Conservation (phyloP, 2,113 vertebrate species). For the Trematocara nigrifrons region DNA sequence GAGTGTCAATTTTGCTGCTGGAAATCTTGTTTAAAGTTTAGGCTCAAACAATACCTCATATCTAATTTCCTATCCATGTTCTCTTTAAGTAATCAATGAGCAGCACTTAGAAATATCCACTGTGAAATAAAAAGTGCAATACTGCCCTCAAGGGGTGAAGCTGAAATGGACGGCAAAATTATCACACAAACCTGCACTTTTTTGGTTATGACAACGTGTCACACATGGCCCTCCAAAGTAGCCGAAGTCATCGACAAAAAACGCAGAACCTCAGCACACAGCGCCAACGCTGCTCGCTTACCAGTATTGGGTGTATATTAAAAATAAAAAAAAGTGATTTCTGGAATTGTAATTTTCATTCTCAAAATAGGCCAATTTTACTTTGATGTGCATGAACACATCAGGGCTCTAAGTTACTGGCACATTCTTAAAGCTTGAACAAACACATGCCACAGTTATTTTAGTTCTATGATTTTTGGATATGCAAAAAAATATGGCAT, state of each 20-base stretch:
- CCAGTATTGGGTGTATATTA: background rate
- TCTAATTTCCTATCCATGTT: background rate
- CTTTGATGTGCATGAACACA: background rate
- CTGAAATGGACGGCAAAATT: background rate
- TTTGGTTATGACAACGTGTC: background rate
- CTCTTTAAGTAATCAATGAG: background rate
- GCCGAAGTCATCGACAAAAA: background rate
- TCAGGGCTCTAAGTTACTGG: background rate
- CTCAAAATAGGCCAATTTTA: background rate
- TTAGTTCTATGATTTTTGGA: background rate
- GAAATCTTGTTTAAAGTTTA: background rate
- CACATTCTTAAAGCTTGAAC: background rate
- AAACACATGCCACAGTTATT: background rate
- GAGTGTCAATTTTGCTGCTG: background rate
- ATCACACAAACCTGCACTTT: background rate
- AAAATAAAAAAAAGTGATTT: background rate
- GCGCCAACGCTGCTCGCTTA: background rate
- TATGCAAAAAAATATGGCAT: background rate
- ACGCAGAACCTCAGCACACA: background rate
- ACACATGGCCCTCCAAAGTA: background rate
- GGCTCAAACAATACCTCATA: background rate
- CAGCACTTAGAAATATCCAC: background rate
- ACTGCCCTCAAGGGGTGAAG: background rate
- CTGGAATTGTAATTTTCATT: background rate
- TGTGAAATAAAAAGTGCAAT: background rate